Conservation (phyloP, 1,140 invertebrate genomes). For the Temnothorax longispinosus region DNA sequence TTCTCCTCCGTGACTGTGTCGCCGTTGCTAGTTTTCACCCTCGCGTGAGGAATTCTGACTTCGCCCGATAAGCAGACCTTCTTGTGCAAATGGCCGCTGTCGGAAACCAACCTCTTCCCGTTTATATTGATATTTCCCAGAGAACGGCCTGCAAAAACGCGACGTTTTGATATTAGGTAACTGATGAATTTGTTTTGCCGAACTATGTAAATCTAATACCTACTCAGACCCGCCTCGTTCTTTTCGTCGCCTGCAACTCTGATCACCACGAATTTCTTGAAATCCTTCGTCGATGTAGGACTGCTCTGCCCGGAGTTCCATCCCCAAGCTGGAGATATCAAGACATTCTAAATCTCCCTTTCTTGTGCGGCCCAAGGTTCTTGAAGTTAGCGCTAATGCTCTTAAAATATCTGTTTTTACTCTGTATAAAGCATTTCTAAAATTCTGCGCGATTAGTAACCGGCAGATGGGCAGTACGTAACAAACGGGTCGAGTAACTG, state of each 20-base stretch:
- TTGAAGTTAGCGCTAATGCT: neutral
- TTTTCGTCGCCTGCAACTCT: constrained; percentile 87
- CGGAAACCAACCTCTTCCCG: constrained; percentile 83
- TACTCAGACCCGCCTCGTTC: constrained; percentile 83
- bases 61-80: constrained; percentile 84
- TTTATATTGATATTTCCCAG: constrained; percentile 84
- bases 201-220: constrained; percentile 53
- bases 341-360: neutral
- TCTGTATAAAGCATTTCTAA: neutral
- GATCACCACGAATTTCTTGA: constrained; percentile 90
- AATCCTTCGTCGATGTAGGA: constrained; percentile 87
- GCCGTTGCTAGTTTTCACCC: constrained; percentile 87
- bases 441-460: neutral
- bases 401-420: neutral
- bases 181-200: neutral
- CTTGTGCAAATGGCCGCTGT: constrained; percentile 83
- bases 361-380: neutral
- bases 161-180: neutral
- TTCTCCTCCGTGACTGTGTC: constrained; percentile 87
- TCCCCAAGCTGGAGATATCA: constrained; percentile 85
- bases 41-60: constrained; percentile 84
- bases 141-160: constrained; percentile 79
- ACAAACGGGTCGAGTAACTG: constrained; percentile 74
- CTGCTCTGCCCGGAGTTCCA: constrained; percentile 88
- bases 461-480: neutral